Evolutionary conservation across 2,888 invertebrate genomes (phyloP).

Genomic region (Bellardia bayeri): DNA sequence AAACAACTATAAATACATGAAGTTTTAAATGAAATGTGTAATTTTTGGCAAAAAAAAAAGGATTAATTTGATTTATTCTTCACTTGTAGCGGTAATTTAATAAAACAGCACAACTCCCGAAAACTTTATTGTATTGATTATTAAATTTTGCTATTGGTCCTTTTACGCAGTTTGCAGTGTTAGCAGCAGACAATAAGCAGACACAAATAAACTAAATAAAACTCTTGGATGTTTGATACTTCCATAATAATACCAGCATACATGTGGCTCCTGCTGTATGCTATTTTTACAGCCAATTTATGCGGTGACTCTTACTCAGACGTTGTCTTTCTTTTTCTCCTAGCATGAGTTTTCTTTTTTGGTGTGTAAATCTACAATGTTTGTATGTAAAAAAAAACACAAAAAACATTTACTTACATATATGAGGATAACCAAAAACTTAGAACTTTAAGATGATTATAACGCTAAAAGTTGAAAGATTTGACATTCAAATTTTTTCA

Average conservation of each 20-base stretch:
- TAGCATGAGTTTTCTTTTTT: background rate
- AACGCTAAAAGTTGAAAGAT: too few species aligned
- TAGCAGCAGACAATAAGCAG: slow-evolving; percentile 59
- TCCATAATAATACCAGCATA: too few species aligned
- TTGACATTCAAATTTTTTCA: too few species aligned
- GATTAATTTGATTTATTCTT: slow-evolving; percentile 76
- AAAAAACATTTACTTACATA: too few species aligned
- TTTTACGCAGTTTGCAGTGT: background rate
- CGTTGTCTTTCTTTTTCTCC: background rate
- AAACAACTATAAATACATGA: slow-evolving; percentile 29
- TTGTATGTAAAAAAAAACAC: background rate
- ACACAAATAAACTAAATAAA: slow-evolving; percentile 59
- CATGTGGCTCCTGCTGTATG: background rate
- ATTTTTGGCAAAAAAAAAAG: background rate
- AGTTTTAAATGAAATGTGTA: slow-evolving; percentile 8
- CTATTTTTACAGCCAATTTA: slow-evolving; percentile 22
- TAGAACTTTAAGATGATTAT: too few species aligned
- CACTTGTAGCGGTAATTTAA: slow-evolving; percentile 72
- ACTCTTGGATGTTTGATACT: slow-evolving; percentile 7
- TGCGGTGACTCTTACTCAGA: background rate
- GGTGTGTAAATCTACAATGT: slow-evolving; percentile 17
- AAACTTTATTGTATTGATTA: slow-evolving; percentile 57
- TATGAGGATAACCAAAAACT: too few species aligned
- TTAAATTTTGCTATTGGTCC: slow-evolving; percentile 28
- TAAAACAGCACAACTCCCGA: slow-evolving; percentile 42